Base-by-base conservation (phyloP, 2,113 vertebrate species). In the Neolamprologus ventralis region DNA sequence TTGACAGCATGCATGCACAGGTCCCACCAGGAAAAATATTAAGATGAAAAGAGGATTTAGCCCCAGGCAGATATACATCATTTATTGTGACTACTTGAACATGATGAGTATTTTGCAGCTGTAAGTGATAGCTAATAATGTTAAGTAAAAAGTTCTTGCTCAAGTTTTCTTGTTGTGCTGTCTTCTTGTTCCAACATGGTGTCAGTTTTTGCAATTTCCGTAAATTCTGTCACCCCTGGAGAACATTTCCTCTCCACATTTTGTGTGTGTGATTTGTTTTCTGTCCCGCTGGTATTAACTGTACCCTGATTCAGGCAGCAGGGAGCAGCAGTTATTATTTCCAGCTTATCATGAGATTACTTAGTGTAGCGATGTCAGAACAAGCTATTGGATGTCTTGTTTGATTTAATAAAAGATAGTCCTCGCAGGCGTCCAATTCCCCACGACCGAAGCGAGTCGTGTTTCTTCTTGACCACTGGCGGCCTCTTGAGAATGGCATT, bases 361-460 rank as follows among this genome's bases (percentile, higher is more conserved):
- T 68, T 37, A 28, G 80, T 68, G 47, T 33, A 21, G 82, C 51
- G 5, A 71, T 26, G 16, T 87, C 84, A 55, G 10, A 83, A 78
- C 78, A 45, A 42, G 42, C 68, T 49, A 83, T 80, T 28, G 87
- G 81, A 86, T 63, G 79, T 55, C 85, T 84, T 86, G 81, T 93
- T 91, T 91, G 87, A 92, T 93, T 91, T 85, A 91, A 94, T 92
- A 81, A 89, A 78, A 91, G 79, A 91, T 83, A 81, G 42, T 13
- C 55, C 86, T 83, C 21, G 1, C 21, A 87, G 86, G 58, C 85
- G 14, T 42, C 5, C 26, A 33, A 82, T 86, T 87, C 86, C 42
- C 49, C 75, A 17, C 3, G 1, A 35, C 40, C 42, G 35, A 85
- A 42, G n/a, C 53, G 2, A 16, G 58, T 40, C 6, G 14, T 85